These are phyloP conservation scores for Chrysomallon squamiferum DNA, from an alignment of 1,140 invertebrate species.

Conservation along the genomic window DNA sequence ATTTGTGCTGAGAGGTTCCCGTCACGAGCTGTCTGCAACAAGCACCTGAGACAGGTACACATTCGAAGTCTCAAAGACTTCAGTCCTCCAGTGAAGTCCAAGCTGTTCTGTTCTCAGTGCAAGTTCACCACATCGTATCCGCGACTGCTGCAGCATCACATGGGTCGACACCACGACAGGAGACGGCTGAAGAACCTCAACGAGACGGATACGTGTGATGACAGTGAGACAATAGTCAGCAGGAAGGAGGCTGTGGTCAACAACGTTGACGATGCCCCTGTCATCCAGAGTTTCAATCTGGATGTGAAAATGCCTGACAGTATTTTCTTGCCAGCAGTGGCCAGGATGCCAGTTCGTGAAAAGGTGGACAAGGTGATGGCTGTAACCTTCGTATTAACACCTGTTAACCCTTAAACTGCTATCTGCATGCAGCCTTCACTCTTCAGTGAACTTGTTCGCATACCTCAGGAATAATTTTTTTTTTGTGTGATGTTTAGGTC, in stretches of 20 bases:
- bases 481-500: conserved; percentile 6
- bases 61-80: conserved; percentile 23
- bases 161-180: conserved; percentile 14
- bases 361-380: conserved; percentile 81
- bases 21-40: conserved; percentile 38
- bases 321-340: conserved; percentile 82
- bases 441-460: conserved; percentile 5
- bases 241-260: conserved; percentile 35
- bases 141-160: conserved; percentile 46
- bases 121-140: conserved; percentile 45
- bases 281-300: conserved; percentile 14
- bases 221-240: conserved; percentile 22
- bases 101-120: conserved; percentile 24
- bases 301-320: conserved; percentile 48
- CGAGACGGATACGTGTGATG: conserved; percentile 19
- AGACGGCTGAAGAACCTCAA: conserved; percentile 6
- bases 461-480: conserved; percentile 4
- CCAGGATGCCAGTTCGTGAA: conserved; percentile 88
- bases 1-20: conserved; percentile 63
- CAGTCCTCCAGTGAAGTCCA: conserved; percentile 1
- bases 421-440: conserved; percentile 7
- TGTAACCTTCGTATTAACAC: conserved; percentile 89
- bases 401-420: conserved; percentile 66
- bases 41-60: conserved; percentile 32
- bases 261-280: conserved; percentile 36